phyloP scores from a whole-genome alignment of 2,888 invertebrate species.

The Agrotis ipsilon region DNA sequence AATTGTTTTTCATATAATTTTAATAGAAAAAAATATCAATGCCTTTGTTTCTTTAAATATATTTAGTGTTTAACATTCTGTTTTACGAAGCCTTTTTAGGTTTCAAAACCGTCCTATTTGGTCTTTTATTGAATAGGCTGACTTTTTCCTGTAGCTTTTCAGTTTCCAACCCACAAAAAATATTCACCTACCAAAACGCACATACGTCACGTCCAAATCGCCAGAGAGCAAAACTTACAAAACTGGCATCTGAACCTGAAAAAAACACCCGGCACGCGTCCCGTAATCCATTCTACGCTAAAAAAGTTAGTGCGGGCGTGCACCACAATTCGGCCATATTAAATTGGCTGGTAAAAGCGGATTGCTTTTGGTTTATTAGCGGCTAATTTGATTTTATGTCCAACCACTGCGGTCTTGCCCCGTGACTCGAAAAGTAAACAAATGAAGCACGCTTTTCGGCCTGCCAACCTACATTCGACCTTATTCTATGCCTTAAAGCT shows the following conservation, averaged over 20 bases:
- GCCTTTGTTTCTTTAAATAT: too few species aligned
- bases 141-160: too few species aligned
- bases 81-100: too few species aligned
- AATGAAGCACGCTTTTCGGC: slow-evolving; percentile 66
- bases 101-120: too few species aligned
- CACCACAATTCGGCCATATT: slow-evolving; percentile 73
- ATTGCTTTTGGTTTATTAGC: slow-evolving; percentile 88
- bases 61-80: too few species aligned
- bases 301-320: slow-evolving; percentile 63
- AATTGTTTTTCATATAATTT: too few species aligned
- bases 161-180: background rate
- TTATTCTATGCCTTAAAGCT: slow-evolving; percentile 34
- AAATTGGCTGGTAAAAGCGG: slow-evolving; percentile 79
- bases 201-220: slow-evolving; percentile 9
- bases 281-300: slow-evolving; percentile 62
- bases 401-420: slow-evolving; percentile 75
- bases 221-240: slow-evolving; percentile 37
- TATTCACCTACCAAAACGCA: slow-evolving; percentile 1
- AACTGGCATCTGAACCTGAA: slow-evolving; percentile 29
- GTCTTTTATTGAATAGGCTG: too few species aligned
- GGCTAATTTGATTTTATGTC: slow-evolving; percentile 87
- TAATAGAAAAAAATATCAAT: too few species aligned
- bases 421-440: slow-evolving; percentile 85
- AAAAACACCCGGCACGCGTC: slow-evolving; percentile 50
- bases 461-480: slow-evolving; percentile 44